These are phyloP conservation scores for Seira sanloemensis DNA, from an alignment of 2,888 invertebrate species.

Conservation along the genomic window DNA sequence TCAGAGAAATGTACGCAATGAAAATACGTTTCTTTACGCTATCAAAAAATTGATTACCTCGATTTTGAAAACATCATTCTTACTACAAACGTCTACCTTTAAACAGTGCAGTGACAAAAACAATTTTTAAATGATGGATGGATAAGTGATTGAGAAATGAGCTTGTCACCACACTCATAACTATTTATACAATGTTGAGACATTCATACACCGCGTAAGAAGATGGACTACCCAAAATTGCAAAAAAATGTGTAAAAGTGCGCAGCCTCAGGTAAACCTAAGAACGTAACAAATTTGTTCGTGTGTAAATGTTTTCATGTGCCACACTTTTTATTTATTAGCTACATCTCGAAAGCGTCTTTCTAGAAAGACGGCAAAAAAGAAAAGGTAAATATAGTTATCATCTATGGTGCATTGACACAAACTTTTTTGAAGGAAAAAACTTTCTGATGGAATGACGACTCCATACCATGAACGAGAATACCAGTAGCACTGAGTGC, in stretches of 20 bases:
- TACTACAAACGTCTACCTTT: too few species aligned
- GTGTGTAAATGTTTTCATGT: neutral
- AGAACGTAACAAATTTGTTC: neutral
- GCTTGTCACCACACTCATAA: conserved; percentile 14
- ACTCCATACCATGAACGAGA: neutral
- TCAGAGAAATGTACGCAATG: too few species aligned
- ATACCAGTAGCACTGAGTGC: conserved; percentile 3
- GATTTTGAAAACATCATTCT: neutral
- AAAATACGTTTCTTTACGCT: neutral
- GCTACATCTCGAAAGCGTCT: neutral
- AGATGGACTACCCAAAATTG: neutral
- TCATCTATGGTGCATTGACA: conserved; percentile 36
- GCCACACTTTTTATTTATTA: conserved; percentile 9
- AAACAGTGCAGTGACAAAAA: neutral
- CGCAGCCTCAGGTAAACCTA: neutral
- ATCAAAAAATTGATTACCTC: conserved; percentile 14
- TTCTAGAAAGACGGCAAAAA: neutral
- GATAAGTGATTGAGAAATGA: conserved; percentile 2
- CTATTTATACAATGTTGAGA: too few species aligned
- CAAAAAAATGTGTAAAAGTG: neutral
- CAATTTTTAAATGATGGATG: conserved; percentile 2
- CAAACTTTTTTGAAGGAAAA: neutral
- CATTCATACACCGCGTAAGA: too few species aligned
- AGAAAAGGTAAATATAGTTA: conserved; percentile 13
- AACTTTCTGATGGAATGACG: conserved; percentile 8